Evolutionary conservation across 2,113 vertebrate species (phyloP), one percentile per base, ranked within the genome.

Genomic region (Formicarius rufipectus): DNA sequence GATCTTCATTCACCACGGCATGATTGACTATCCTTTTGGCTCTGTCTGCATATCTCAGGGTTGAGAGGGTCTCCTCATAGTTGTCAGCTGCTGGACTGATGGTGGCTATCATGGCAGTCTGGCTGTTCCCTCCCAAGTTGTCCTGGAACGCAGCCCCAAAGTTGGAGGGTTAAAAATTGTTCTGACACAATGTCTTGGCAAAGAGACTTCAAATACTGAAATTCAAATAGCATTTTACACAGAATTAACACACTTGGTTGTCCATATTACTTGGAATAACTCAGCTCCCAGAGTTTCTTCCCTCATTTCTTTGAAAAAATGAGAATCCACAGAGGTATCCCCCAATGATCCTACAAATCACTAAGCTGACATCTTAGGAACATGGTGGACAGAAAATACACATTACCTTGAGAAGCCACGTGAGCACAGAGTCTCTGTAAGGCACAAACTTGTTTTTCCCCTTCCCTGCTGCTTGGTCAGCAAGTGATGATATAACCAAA

Each of bases 31-130:
- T 99, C 72, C 99, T 98, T 94, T 99, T 99, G 82, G 99, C 99
- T 81, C 99, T 98, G 96, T 99, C 99, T 14, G 99, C 99, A 0
- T 99, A 99, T 79, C 99, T 98, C 40, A 99, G 96, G 2, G 99
- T 99, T 72, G 99, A 99, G 28, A 99, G 98, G 1, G 99, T 99
- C 98, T 99, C 99, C 96, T 99, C 99, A 3, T 99, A 99, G 96
- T 99, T 99, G 95, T 99, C 99, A 12, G 99, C 99, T 15, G 99
- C 98, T 21, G 99, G 99, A 94, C 99, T 99, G 78, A 99, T 99
- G 9, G 99, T 99, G 87, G 99, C 99, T 84, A 99, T 99, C 99
- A 99, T 99, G 49, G 99, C 99, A 18, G 99, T 99, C 97, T 99
- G 99, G 96, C 99, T 99, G 97, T 99, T 99, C 82, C 99, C 99